phyloP scores from a whole-genome alignment of 2,888 invertebrate genomes.

The Drosophila meridionalis region DNA sequence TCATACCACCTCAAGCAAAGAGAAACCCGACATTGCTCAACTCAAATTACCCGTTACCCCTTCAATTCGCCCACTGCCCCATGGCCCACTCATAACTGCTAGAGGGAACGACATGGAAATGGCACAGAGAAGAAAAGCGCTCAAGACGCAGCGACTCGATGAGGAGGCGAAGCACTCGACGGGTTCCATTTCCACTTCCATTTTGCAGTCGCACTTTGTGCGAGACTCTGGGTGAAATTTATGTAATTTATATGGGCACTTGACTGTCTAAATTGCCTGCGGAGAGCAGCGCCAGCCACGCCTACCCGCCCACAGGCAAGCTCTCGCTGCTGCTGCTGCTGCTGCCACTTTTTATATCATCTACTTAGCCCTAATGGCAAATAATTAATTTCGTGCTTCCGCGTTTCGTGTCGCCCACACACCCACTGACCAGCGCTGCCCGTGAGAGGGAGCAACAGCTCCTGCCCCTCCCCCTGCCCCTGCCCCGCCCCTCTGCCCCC shows the following conservation, averaged over 20 bases:
- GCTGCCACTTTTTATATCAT: slow-evolving; percentile 83
- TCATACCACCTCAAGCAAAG: neutral
- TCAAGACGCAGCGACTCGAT: neutral
- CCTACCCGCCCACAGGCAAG: neutral
- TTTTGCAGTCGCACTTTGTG: slow-evolving; percentile 45
- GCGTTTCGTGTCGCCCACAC: slow-evolving; percentile 72
- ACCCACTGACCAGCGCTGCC: slow-evolving; percentile 24
- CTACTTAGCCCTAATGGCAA: slow-evolving; percentile 85
- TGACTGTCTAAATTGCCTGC: slow-evolving; percentile 86
- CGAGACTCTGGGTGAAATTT: slow-evolving; percentile 81
- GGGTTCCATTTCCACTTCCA: slow-evolving; percentile 22
- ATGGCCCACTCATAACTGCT: neutral
- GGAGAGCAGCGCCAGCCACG: slow-evolving; percentile 67
- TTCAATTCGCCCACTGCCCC: neutral
- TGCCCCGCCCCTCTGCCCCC: neutral
- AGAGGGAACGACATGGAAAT: slow-evolving; percentile 4
- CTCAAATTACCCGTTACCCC: neutral
- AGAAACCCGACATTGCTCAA: neutral
- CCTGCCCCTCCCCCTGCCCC: neutral
- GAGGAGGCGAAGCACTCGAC: slow-evolving; percentile 29
- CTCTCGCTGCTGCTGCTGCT: slow-evolving; percentile 21
- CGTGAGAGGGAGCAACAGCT: neutral
- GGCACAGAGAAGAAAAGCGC: neutral
- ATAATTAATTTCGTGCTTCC: slow-evolving; percentile 85
- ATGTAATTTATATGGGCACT: slow-evolving; percentile 86